Evolutionary conservation across 2,797 vertebrate species (phyloP).

Genomic region (Cirrhinus molitorella): DNA sequence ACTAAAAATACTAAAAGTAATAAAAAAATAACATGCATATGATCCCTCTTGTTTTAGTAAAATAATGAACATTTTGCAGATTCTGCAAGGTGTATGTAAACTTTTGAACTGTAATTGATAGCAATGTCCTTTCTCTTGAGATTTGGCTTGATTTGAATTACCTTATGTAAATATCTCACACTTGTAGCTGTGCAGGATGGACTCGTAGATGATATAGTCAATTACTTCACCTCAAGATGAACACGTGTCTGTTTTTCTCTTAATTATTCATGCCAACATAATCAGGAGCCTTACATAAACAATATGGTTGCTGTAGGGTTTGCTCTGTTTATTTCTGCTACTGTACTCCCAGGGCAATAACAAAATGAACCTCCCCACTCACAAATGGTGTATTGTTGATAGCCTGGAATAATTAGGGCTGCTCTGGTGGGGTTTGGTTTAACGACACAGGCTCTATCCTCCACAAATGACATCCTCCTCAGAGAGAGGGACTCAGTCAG

Average conservation of each 20-base stretch:
- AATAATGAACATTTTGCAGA: too few species aligned
- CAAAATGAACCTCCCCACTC: constrained; percentile 32
- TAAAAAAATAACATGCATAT: too few species aligned
- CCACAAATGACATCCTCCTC: constrained; percentile 50
- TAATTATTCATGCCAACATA: constrained; percentile 28
- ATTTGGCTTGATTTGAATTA: neutral
- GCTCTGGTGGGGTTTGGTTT: constrained; percentile 46
- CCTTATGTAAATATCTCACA: neutral
- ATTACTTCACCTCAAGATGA: neutral
- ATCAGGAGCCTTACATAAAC: constrained; percentile 12
- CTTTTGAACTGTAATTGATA: too few species aligned
- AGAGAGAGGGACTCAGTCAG: constrained; percentile 44
- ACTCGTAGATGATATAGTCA: neutral
- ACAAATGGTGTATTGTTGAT: constrained; percentile 42
- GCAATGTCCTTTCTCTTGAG: neutral
- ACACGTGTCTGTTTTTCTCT: constrained; percentile 20
- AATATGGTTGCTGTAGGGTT: neutral
- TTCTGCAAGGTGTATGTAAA: too few species aligned
- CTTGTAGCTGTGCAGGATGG: constrained; percentile 13
- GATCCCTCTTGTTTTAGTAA: too few species aligned
- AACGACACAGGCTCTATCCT: constrained; percentile 33
- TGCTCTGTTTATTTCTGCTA: constrained; percentile 24
- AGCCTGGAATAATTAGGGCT: constrained; percentile 54
- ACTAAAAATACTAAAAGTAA: too few species aligned
- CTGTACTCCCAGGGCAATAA: constrained; percentile 25